Evolutionary conservation across 2,797 vertebrate genomes (phyloP), one percentile per base, ranked within the genome.

Genomic region (Ctenosaura bakeri): DNA sequence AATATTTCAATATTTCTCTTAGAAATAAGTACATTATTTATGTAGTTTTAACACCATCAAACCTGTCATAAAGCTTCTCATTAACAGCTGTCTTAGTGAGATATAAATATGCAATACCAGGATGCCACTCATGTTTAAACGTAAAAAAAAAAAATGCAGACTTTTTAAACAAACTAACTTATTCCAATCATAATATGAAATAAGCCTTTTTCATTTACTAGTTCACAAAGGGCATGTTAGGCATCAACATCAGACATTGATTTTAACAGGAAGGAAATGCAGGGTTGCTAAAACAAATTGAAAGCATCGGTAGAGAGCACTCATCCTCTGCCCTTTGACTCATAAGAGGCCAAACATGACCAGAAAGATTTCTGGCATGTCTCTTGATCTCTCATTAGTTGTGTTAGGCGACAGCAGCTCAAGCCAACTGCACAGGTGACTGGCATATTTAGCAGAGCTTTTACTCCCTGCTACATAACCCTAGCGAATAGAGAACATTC

Each of bases 391-490:
- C 66, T 90, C 88, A 85, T 71, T 94, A 92, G 83, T 83, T 94
- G 93, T n/a, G 64, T 92, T 94, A 95, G 86, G 90, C 16, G 50
- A 86, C 89, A 81, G 13, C 95, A 90, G 66, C 84, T 85, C 90
- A 94, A 91, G 66, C 89, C 95, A 94, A 89, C 85, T 38, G 69
- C 59, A 88, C 78, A 92, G 95, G 83, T 86, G 85, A 95, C 88
- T 6, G 54, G 79, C 88, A 88, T 18, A 42, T 85, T 93, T 73
- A 10, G 90, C 89, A 94, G 66, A 91, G 90, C 93, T 73, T 90
- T 89, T 95, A 91, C 87, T 94, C 92, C 95, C 88, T 95, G 89
- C 91, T 89, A 92, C 94, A 93, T 93, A 94, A 95, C 96, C 94
- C 90, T 94, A 94, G 91, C 84, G 90, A 97, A 95, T 89, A 92